Conservation (phyloP, 2,888 invertebrate species). For the Aleiodes testaceus region DNA sequence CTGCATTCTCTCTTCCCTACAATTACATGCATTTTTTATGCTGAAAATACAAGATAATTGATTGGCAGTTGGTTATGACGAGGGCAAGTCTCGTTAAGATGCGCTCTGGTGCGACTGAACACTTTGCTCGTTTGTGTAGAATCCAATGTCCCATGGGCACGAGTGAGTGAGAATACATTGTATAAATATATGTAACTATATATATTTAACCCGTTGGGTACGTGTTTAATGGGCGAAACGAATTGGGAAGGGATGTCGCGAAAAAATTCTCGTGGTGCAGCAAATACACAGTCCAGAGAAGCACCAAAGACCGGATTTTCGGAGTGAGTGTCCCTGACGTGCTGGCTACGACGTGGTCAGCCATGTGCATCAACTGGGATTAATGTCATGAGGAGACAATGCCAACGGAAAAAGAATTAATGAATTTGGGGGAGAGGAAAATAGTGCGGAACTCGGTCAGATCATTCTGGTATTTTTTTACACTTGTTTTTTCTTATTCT, state of each 20-base stretch:
- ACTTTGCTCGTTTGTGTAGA: slow-evolving; percentile 61
- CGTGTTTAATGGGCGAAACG: slow-evolving; percentile 54
- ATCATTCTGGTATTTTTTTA: background rate
- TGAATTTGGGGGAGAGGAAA: background rate
- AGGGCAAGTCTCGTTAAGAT: slow-evolving; percentile 68
- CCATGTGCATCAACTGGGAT: slow-evolving; percentile 47
- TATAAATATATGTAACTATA: slow-evolving; percentile 25
- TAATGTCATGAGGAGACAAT: slow-evolving; percentile 48
- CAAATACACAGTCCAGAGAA: too few relatives aligned
- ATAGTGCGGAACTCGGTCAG: background rate
- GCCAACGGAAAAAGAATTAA: background rate
- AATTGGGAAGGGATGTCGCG: slow-evolving; percentile 50
- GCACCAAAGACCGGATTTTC: slow-evolving; percentile 40
- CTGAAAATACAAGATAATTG: slow-evolving; percentile 60
- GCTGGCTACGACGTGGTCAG: slow-evolving; percentile 43
- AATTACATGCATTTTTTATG: slow-evolving; percentile 20
- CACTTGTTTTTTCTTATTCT: slow-evolving; percentile 13
- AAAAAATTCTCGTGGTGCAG: slow-evolving; percentile 40
- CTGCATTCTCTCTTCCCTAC: background rate
- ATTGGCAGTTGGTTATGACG: slow-evolving; percentile 70
- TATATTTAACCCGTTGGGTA: slow-evolving; percentile 24
- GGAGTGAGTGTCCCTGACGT: slow-evolving; percentile 38
- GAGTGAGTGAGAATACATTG: slow-evolving; percentile 14
- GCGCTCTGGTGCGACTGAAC: slow-evolving; percentile 60
- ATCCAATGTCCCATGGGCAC: slow-evolving; percentile 50